These are phyloP conservation scores for Sciurus vulgaris DNA, from an alignment of 2,797 vertebrate species.

Conservation along the genomic window DNA sequence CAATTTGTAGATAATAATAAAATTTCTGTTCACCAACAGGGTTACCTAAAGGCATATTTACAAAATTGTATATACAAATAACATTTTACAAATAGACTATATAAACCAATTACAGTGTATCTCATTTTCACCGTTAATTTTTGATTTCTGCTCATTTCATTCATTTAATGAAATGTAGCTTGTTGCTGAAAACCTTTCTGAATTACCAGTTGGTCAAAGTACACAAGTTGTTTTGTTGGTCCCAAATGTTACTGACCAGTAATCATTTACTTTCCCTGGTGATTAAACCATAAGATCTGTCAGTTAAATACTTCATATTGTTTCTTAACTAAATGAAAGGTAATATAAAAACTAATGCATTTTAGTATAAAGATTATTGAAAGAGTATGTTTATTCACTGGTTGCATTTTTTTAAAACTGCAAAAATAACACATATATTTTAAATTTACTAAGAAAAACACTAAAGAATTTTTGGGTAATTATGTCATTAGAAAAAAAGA, in stretches of 20 bases:
- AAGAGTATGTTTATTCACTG: background rate
- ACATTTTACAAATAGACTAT: background rate
- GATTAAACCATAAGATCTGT: background rate
- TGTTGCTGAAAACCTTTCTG: background rate
- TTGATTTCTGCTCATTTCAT: background rate
- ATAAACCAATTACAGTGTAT: background rate
- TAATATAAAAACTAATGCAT: background rate
- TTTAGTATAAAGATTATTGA: background rate
- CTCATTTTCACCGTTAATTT: background rate
- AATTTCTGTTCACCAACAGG: background rate
- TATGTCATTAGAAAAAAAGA: background rate
- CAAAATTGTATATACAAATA: background rate
- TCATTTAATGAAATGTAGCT: background rate
- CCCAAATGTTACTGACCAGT: background rate
- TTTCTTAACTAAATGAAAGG: background rate
- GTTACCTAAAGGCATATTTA: background rate
- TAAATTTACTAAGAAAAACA: background rate
- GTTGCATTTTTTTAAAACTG: background rate
- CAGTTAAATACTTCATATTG: background rate
- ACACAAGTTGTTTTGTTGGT: background rate
- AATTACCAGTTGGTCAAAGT: background rate
- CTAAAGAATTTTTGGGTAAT: background rate
- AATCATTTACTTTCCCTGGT: background rate
- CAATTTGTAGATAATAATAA: background rate
- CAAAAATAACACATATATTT: background rate